Conservation (phyloP, 2,888 invertebrate genomes). For the Ctenicera cuprea region DNA sequence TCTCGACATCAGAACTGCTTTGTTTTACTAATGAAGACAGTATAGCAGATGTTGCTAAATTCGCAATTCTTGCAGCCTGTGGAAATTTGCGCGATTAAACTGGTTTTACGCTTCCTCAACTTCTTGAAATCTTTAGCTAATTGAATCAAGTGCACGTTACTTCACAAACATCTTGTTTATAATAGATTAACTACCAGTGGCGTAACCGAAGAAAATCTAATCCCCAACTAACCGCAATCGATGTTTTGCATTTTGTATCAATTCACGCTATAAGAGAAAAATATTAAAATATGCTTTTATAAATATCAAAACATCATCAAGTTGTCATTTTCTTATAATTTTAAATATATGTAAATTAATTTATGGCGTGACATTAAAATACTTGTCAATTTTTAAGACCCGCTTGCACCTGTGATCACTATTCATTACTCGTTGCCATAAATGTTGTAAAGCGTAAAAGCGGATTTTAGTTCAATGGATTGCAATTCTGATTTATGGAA, state of each 20-base stretch:
- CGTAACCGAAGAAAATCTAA: not conserved
- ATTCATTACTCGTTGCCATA: not conserved
- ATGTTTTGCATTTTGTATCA: too few species aligned
- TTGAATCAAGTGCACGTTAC: conserved; percentile 35
- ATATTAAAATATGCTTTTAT: too few species aligned
- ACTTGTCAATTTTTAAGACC: not conserved
- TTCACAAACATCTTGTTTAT: conserved; percentile 26
- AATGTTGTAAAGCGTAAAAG: conserved; percentile 1
- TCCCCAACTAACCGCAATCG: too few species aligned
- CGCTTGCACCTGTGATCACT: not conserved
- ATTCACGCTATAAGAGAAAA: too few species aligned
- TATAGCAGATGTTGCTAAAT: conserved; percentile 61
- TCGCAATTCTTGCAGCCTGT: conserved; percentile 49
- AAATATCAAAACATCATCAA: too few species aligned
- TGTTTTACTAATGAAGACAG: conserved; percentile 66
- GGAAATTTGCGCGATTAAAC: conserved; percentile 54
- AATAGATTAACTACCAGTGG: conserved; percentile 3
- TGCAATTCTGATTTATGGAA: conserved; percentile 21
- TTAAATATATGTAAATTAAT: too few species aligned
- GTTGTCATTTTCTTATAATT: too few species aligned
- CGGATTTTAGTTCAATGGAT: not conserved
- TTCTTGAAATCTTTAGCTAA: conserved; percentile 41
- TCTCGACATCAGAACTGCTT: conserved; percentile 64
- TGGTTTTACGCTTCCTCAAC: conserved; percentile 50
- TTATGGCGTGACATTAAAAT: not conserved